Evolutionary conservation across 2,797 vertebrate species (phyloP).

Genomic region (Notolabrus celidotus): DNA sequence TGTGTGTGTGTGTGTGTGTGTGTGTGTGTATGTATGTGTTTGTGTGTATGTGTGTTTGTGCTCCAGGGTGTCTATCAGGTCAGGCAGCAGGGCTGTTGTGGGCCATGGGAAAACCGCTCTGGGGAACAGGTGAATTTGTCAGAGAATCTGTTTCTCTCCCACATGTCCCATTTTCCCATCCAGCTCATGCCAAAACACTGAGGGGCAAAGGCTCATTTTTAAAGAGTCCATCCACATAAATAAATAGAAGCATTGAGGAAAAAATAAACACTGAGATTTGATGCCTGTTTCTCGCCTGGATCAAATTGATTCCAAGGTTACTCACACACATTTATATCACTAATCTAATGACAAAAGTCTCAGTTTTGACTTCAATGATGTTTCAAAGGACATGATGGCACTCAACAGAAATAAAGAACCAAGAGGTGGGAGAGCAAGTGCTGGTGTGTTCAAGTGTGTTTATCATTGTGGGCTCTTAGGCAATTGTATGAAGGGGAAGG

Average conservation of each 20-base stretch:
- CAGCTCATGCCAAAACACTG: slow-evolving; percentile 78
- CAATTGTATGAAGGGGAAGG: slow-evolving; percentile 67
- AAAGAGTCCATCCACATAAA: slow-evolving; percentile 36
- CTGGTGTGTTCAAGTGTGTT: slow-evolving; percentile 67
- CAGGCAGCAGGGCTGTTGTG: slow-evolving; percentile 71
- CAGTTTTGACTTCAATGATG: slow-evolving; percentile 74
- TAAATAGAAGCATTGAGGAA: background rate
- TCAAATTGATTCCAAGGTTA: slow-evolving; percentile 16
- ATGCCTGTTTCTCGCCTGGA: background rate
- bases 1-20: slow-evolving; percentile 18
- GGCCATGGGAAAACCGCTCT: slow-evolving; percentile 84
- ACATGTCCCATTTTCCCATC: slow-evolving; percentile 77
- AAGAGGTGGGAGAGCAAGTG: slow-evolving; percentile 63
- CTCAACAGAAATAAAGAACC: slow-evolving; percentile 77
- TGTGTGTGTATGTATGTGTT: slow-evolving; percentile 34
- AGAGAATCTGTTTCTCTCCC: slow-evolving; percentile 69
- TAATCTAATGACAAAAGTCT: slow-evolving; percentile 56
- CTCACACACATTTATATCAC: slow-evolving; percentile 68
- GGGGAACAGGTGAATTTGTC: slow-evolving; percentile 87
- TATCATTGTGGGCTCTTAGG: slow-evolving; percentile 70
- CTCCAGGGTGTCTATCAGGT: slow-evolving; percentile 65
- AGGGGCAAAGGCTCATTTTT: slow-evolving; percentile 58
- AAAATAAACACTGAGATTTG: background rate
- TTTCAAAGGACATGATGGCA: slow-evolving; percentile 68
- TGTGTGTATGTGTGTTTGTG: slow-evolving; percentile 51